Base-by-base conservation (phyloP, 2,797 vertebrate genomes). In the Ptychobarbus kaznakovi region DNA sequence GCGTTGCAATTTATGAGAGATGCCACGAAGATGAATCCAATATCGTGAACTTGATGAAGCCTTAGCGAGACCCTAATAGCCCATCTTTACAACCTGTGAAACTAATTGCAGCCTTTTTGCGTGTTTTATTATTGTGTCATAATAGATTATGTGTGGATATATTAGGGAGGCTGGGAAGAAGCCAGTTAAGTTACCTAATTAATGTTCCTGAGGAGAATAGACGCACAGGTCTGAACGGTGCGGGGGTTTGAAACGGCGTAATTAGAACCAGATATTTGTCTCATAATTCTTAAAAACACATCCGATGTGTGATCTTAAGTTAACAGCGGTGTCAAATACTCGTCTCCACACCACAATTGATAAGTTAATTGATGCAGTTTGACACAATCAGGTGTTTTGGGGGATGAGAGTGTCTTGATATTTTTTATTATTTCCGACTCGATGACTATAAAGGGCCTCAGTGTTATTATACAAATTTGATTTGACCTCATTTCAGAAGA, bases 61-160 rank as follows among this genome's bases (percentile, higher is more conserved):
- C 90, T 92, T 90, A 87, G 84, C 86, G 72, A 84, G 80, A 81
- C 73, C 81, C 89, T 92, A 93, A 93, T 94, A 93, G 90, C 90
- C 90, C 89, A 91, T 94, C 87, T 93, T 87, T 88, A 90, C 91
- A 93, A 91, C 93, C 92, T 92, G 91, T 91, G 82, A 90, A 92
- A 85, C 85, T 93, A 94, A 94, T 94, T 93, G 92, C 86, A 77
- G 82, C 58, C 32, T 87, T 87, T 84, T 58, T 72, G 73, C 86
- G 32, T 91, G 89, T 93, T 94, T 93, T 93, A 94, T 95, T 93
- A 94, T 92, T 91, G 90, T 93, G 94, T 94, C 93, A 94, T 91
- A 88, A 88, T 66, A 18, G 65, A 95, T 94, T 92, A 91, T 84
- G 83, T 83, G 88, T 85, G 82, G 89, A 89, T 93, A 93, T 91